These are phyloP conservation scores for Sphinx pinastri DNA, from an alignment of 2,888 invertebrate genomes.

Conservation along the genomic window DNA sequence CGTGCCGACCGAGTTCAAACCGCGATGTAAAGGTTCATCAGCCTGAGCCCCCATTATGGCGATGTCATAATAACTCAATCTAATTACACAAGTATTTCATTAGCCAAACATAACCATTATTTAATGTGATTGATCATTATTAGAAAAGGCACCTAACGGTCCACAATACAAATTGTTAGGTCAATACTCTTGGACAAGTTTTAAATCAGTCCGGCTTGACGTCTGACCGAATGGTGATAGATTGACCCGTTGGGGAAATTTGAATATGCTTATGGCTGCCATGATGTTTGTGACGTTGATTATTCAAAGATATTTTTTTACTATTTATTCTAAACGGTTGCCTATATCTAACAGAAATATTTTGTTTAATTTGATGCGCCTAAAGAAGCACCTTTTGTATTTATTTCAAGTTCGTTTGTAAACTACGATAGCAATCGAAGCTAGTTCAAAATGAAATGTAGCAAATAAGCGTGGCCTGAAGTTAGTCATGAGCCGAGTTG, in stretches of 20 bases:
- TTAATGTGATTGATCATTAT: slow-evolving; percentile 21
- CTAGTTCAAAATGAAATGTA: no score
- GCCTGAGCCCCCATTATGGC: slow-evolving; percentile 15
- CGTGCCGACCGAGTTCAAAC: neutral
- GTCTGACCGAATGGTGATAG: slow-evolving; percentile 20
- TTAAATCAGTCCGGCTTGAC: slow-evolving; percentile 5
- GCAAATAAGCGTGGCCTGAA: no score
- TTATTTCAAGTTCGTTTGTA: no score
- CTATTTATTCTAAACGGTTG: no score
- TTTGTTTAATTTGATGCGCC: no score
- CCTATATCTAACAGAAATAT: no score
- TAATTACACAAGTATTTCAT: slow-evolving; percentile 12
- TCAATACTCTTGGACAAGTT: slow-evolving; percentile 4
- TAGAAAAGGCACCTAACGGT: slow-evolving; percentile 4
- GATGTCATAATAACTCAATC: slow-evolving; percentile 26
- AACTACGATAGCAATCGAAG: no score
- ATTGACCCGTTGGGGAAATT: neutral
- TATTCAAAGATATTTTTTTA: no score
- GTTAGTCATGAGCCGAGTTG: no score
- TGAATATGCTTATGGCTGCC: neutral
- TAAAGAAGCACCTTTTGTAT: no score
- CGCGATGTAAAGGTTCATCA: neutral
- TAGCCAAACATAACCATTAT: neutral
- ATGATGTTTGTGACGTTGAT: neutral
- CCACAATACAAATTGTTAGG: neutral